Evolutionary conservation across 1,140 invertebrate genomes (phyloP).

Genomic region (Drosophila willistoni): DNA sequence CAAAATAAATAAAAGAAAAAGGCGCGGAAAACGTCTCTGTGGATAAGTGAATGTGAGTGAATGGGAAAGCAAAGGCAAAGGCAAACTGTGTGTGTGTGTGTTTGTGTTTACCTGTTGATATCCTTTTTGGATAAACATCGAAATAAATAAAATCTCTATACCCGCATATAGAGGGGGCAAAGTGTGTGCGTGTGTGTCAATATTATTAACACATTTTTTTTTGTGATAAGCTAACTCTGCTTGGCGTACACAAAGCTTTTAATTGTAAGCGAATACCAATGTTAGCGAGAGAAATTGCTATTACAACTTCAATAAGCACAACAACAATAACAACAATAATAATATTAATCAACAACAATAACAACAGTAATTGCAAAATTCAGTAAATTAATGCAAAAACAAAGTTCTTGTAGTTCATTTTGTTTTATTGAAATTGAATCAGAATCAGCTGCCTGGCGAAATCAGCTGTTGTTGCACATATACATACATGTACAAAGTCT

Average conservation of each 20-base stretch:
- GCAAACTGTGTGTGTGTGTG: background rate
- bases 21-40: constrained; percentile 3
- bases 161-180: background rate
- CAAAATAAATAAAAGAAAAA: constrained; percentile 10
- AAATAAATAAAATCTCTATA: background rate
- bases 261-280: constrained; percentile 51
- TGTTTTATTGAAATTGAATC: constrained; percentile 15
- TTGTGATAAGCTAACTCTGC: constrained; percentile 49
- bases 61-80: background rate
- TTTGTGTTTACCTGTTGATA: constrained; percentile 6
- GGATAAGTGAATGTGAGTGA: background rate
- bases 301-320: background rate
- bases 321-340: background rate
- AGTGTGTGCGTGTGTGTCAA: constrained; percentile 13
- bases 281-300: constrained; percentile 41
- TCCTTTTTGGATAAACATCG: constrained; percentile 4
- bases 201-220: constrained; percentile 41
- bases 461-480: constrained; percentile 62
- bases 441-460: constrained; percentile 22
- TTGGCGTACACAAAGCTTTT: constrained; percentile 58
- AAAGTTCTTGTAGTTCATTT: constrained; percentile 2
- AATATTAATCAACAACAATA: constrained; percentile 1
- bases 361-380: constrained; percentile 7
- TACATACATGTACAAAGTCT: background rate
- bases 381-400: constrained; percentile 28